These are phyloP conservation scores for Tiliqua scincoides DNA, from an alignment of 2,113 vertebrate genomes.

Conservation along the genomic window DNA sequence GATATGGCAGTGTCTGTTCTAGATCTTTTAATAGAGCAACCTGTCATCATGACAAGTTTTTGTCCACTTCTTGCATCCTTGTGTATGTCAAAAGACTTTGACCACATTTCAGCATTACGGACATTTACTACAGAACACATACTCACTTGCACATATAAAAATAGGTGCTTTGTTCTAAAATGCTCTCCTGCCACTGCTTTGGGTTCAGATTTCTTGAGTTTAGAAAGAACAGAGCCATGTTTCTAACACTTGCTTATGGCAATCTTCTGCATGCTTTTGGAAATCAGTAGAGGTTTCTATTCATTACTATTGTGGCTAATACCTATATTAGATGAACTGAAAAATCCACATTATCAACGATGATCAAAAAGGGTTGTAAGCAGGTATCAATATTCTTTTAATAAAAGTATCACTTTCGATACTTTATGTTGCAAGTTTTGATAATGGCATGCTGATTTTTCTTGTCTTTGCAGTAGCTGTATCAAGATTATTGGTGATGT, in stretches of 20 bases:
- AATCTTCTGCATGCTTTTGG: neutral
- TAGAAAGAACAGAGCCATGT: neutral
- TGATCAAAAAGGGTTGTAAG: neutral
- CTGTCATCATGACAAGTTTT: neutral
- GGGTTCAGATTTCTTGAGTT: neutral
- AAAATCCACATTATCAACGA: neutral
- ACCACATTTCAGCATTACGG: neutral
- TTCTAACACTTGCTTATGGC: neutral
- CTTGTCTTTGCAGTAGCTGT: neutral
- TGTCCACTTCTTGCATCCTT: neutral
- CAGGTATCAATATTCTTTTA: neutral
- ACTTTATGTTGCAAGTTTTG: neutral
- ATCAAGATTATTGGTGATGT: neutral
- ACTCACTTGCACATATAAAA: neutral
- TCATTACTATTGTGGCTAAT: neutral
- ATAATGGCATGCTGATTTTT: neutral
- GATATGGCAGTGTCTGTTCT: neutral
- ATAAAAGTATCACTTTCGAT: neutral
- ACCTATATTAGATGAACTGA: neutral
- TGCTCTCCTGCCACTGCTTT: neutral
- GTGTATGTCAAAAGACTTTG: neutral
- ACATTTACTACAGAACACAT: neutral
- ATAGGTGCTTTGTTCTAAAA: neutral
- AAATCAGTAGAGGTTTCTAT: neutral
- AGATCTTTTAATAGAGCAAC: neutral